Conservation (phyloP, 2,113 vertebrate genomes). For the Entosphenus tridentatus region DNA sequence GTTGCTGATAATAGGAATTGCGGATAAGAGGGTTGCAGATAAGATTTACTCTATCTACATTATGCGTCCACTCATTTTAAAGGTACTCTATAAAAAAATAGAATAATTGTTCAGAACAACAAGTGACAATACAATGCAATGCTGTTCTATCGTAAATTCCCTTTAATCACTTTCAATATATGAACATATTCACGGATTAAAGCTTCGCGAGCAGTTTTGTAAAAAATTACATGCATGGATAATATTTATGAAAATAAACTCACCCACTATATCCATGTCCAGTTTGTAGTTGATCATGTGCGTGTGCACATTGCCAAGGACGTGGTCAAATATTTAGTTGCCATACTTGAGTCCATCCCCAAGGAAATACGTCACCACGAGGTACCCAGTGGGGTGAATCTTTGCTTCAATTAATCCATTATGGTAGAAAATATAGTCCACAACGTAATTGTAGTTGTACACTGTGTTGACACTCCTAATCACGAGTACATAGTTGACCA, state of each 20-base stretch:
- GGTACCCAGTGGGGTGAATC: slow-evolving; percentile 49
- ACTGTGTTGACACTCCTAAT: slow-evolving; percentile 39
- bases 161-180: too few species aligned
- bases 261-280: slow-evolving; percentile 56
- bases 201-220: too few species aligned
- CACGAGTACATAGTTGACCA: slow-evolving; percentile 43
- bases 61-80: too few species aligned
- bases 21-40: too few species aligned
- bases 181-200: too few species aligned
- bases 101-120: too few species aligned
- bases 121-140: too few species aligned
- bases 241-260: slow-evolving; percentile 12
- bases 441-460: slow-evolving; percentile 50
- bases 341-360: slow-evolving; percentile 26
- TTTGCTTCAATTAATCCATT: slow-evolving; percentile 46
- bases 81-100: too few species aligned
- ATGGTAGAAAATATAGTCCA: slow-evolving; percentile 61
- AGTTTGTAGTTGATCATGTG: slow-evolving; percentile 58
- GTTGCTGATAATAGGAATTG: too few species aligned
- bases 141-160: too few species aligned
- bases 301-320: slow-evolving; percentile 45
- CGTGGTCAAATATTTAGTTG: slow-evolving; percentile 34
- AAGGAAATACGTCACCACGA: slow-evolving; percentile 45
- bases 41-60: too few species aligned
- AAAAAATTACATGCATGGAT: too few species aligned